Base-by-base conservation (phyloP, 1,140 invertebrate genomes). In the Heterodera carotae region DNA sequence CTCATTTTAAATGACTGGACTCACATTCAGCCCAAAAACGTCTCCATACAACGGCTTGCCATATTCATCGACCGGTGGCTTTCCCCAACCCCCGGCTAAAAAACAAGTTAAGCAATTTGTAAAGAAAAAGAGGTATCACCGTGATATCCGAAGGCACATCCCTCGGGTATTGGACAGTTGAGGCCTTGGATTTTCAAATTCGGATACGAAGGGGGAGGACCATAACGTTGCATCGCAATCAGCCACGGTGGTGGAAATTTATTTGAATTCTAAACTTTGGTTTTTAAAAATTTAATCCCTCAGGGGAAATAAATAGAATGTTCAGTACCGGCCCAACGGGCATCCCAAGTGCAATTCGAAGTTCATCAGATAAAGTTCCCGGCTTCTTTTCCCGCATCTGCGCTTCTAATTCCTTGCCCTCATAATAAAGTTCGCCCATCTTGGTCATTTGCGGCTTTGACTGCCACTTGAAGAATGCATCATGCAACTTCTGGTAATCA, bases 391-490 rank as follows among this genome's bases (percentile, higher is more conserved):
- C 97, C 83, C 95, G 94, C 53, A 99, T 90, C 59, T 95, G 91
- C 0, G 96, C 98, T 89, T 99, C 97, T 89, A 97, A 97, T 89
- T 99, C 97, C 89, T 99, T 99, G n/a, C 97, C 97, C 89, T 99
- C 97, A 89, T 99, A 99, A 89, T 99, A 99, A 0, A 99, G 89
- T 90, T 99, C 97, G 22, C 97, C 97, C 88, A 98, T 97, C 84
- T 97, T 97, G 0, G 96, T 97, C 94, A 99, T 96, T 81, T 93
- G 92, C 0, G 97, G 97, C 89, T 99, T 99, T 0, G 95, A 97
- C 88, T 99, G 97, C 94, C 95, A 98, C 87, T 95, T 95, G 90
- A 99, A 99, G 89, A 99, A 99, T 0, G 97, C 97, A 88, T 99
- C 97, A 85, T 99, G 97, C 39, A 99, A 89, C 87, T 99, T 99